Conservation (phyloP, 2,797 vertebrate genomes). For the Peromyscus aztecus region DNA sequence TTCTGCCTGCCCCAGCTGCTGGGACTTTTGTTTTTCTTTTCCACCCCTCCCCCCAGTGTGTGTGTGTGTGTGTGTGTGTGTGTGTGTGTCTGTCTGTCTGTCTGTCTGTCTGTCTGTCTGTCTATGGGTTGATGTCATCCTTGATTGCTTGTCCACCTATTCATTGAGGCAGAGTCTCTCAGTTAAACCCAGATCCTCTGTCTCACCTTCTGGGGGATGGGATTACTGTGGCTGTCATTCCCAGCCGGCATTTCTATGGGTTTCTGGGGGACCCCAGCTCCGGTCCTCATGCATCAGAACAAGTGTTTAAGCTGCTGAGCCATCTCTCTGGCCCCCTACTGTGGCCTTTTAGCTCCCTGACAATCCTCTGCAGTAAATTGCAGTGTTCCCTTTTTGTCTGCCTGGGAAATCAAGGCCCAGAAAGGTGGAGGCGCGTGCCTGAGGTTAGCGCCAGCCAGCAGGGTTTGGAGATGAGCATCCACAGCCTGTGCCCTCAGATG, state of each 20-base stretch:
- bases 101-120: not conserved
- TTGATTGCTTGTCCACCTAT: not conserved
- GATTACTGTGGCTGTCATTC: not conserved
- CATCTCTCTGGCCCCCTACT: not conserved
- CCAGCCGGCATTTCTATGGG: not conserved
- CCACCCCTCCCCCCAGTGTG: not conserved
- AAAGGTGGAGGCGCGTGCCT: not conserved
- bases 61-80: not conserved
- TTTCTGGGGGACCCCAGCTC: not conserved
- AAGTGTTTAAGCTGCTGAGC: not conserved
- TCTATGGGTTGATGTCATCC: too few relatives aligned
- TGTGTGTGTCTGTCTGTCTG: not conserved
- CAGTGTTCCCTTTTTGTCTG: not conserved
- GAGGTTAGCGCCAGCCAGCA: not conserved
- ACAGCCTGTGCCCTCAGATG: not conserved
- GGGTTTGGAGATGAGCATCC: not conserved
- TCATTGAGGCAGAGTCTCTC: not conserved
- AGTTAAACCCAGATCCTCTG: not conserved
- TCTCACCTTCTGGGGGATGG: not conserved
- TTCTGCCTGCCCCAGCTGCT: not conserved
- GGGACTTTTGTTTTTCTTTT: not conserved
- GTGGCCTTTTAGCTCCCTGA: not conserved
- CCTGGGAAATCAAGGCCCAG: conserved; percentile 22
- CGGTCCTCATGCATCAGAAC: not conserved
- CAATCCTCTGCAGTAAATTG: not conserved